Conservation (phyloP, 2,113 vertebrate genomes). For the Rallus limicola region DNA sequence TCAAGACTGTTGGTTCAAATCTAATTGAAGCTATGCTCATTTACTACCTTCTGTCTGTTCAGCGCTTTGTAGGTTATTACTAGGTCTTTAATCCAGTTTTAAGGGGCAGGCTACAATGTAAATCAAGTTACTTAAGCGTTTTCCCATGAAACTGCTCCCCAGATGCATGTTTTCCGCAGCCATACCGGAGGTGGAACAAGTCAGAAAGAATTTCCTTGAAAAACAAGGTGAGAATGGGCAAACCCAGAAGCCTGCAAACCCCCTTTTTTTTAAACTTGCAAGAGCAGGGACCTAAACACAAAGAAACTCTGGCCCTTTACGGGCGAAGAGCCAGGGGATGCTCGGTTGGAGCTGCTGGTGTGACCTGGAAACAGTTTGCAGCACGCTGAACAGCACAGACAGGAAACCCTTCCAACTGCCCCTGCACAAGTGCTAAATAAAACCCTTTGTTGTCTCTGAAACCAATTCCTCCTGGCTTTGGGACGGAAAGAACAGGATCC, state of each 20-base stretch:
- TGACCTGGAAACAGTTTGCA: background rate
- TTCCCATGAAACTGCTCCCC: background rate
- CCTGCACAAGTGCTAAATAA: background rate
- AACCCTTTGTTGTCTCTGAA: background rate
- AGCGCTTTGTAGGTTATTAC: background rate
- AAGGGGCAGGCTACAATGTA: background rate
- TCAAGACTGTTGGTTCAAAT: background rate
- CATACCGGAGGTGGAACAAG: background rate
- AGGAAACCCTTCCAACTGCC: background rate
- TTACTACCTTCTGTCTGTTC: background rate
- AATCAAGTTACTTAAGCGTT: background rate
- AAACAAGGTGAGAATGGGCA: background rate
- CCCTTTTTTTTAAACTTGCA: background rate
- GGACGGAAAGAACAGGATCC: background rate
- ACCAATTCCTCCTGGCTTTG: background rate
- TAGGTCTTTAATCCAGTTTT: background rate
- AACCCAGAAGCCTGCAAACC: background rate
- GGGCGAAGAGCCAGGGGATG: background rate
- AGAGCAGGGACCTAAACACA: accelerated
- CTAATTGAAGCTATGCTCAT: background rate
- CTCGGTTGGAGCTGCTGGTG: background rate
- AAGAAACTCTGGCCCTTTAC: background rate
- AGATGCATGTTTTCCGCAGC: background rate
- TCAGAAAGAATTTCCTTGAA: background rate
- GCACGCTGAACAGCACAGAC: accelerated